Evolutionary conservation across 37 sponge, comb jelly and placozoan species (phyloP).

Genomic region (Theonella swinhoei): DNA sequence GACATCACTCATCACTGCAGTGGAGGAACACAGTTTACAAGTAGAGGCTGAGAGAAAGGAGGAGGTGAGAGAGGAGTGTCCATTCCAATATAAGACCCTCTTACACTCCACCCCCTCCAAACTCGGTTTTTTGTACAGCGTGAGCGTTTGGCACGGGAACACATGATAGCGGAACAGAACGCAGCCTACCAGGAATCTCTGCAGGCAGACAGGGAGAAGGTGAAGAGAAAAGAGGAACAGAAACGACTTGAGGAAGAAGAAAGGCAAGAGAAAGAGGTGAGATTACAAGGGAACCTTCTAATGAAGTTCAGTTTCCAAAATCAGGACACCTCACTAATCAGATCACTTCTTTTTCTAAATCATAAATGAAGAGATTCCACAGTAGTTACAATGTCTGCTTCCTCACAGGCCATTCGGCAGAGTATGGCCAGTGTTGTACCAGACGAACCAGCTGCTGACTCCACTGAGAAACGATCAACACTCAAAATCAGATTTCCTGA

Average conservation of each 20-base stretch:
- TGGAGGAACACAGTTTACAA: constrained; percentile 53
- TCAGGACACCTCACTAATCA: not conserved
- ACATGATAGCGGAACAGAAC: constrained; percentile 82
- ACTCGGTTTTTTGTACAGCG: no score
- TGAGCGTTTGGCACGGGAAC: constrained; percentile 62
- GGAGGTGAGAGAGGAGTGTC: constrained; percentile 48
- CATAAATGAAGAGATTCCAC: no score
- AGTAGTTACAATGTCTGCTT: not conserved
- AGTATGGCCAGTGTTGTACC: constrained; percentile 50
- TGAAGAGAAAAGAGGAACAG: constrained; percentile 23
- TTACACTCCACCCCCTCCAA: not conserved
- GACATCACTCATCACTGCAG: constrained; percentile 55
- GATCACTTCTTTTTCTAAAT: not conserved
- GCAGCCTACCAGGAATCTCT: constrained; percentile 74
- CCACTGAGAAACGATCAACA: constrained; percentile 43
- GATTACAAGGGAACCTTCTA: constrained; percentile 1
- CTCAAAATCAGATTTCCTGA: constrained; percentile 74
- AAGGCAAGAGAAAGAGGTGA: constrained; percentile 54
- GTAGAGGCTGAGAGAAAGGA: constrained; percentile 56
- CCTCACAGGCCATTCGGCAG: constrained; percentile 28
- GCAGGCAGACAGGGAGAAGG: constrained; percentile 72
- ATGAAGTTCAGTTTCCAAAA: not conserved
- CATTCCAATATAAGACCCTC: not conserved
- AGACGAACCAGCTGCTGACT: constrained; percentile 52
- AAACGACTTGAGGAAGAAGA: constrained; percentile 16